Percentiles rank a stretch among this genome's conserved stretches.
Conservation (phyloP, 2,797 vertebrate species). For the Oophaga sylvatica region DNA sequence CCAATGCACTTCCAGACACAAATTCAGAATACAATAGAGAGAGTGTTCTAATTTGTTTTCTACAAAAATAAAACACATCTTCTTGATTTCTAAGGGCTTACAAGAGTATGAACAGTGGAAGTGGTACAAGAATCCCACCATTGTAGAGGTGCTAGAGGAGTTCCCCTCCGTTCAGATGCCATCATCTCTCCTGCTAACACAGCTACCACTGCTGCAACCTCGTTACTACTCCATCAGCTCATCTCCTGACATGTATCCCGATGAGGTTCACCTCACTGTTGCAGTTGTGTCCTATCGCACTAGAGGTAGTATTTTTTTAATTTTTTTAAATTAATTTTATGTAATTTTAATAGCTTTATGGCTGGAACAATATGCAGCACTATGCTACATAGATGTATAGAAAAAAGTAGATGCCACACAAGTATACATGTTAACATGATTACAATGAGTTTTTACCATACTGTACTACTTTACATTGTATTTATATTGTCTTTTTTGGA, state of each 20-base stretch:
- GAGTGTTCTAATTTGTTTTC: background rate
- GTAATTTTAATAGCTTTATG: too few relatives aligned
- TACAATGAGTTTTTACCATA: background rate
- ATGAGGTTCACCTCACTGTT: conserved; percentile 96
- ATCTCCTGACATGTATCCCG: conserved; percentile 87
- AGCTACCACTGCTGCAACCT: conserved; percentile 92
- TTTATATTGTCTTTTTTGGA: background rate
- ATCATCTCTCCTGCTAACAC: conserved; percentile 90
- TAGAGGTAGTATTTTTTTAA: conserved; percentile 77
- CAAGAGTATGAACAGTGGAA: conserved; percentile 99
- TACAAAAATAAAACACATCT: conserved; percentile 3
- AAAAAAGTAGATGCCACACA: background rate
- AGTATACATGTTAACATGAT: background rate
- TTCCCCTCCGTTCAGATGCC: conserved; percentile 95
- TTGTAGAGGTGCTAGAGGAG: conserved; percentile 95
- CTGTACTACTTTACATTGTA: background rate
- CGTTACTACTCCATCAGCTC: conserved; percentile 99
- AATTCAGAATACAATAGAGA: too few relatives aligned
- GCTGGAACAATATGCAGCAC: too few relatives aligned
- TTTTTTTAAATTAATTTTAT: background rate
- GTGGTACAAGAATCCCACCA: conserved; percentile 92
- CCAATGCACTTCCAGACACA: too few relatives aligned
- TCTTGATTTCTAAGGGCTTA: conserved; percentile 80
- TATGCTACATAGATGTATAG: background rate
- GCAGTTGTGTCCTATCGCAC: conserved; percentile 92